Conservation (phyloP, 2,888 invertebrate species). For the Oegoconia quadripuncta region DNA sequence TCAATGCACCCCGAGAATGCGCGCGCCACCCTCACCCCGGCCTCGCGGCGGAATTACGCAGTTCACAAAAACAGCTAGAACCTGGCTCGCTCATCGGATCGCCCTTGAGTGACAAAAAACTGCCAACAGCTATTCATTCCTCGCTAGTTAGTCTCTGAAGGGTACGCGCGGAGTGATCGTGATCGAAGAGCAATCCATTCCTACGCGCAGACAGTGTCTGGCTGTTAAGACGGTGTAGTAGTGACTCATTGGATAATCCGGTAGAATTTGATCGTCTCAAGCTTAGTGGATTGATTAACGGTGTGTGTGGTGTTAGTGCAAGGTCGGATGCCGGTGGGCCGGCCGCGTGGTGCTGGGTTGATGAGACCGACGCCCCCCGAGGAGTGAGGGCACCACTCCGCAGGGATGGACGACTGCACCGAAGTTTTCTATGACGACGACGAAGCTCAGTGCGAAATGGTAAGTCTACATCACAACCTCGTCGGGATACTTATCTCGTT, state of each 20-base stretch:
- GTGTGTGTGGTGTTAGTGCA: constrained; percentile 45
- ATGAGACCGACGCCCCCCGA: constrained; percentile 64
- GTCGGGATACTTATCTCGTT: no score
- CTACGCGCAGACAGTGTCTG: constrained; percentile 33
- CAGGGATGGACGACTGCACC: constrained; percentile 75
- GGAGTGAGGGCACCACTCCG: constrained; percentile 51
- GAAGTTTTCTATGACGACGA: constrained; percentile 77
- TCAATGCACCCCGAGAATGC: constrained; percentile 70
- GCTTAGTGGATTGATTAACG: constrained; percentile 42
- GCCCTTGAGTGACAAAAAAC: constrained; percentile 54
- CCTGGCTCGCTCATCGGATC: constrained; percentile 42
- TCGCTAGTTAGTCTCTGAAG: constrained; percentile 32
- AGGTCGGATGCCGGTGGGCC: constrained; percentile 75
- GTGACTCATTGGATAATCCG: constrained; percentile 72
- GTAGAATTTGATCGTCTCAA: constrained; percentile 48
- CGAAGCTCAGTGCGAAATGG: constrained; percentile 75
- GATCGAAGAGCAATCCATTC: constrained; percentile 76
- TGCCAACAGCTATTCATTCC: constrained; percentile 33
- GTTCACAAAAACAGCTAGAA: constrained; percentile 63
- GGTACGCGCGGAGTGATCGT: no score
- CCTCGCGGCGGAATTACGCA: constrained; percentile 59
- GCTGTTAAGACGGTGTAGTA: constrained; percentile 46
- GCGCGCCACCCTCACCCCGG: constrained; percentile 63
- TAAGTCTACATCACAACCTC: constrained; percentile 31
- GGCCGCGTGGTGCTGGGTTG: constrained; percentile 51